A percentile compares a stretch with the other conserved stretches of the same genome.
Conservation (phyloP, 2,113 vertebrate species). For the Cavia porcellus region DNA sequence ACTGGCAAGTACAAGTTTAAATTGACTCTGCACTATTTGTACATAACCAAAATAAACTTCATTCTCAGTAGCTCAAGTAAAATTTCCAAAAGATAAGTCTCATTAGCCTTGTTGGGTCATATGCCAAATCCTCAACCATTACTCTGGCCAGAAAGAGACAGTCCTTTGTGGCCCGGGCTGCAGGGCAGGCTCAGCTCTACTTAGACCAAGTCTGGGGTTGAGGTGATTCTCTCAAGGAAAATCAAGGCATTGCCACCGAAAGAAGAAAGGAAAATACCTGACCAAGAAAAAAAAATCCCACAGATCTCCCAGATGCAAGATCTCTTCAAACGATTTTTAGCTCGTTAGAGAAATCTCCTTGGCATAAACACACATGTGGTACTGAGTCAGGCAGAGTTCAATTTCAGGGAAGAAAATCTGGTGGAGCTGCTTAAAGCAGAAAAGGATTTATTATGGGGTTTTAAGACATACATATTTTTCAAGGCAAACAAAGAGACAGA, state of each 20-base stretch:
- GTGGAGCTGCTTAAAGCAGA: slow-evolving; percentile 62
- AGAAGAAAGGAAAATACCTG: neutral
- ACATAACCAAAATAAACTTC: slow-evolving; percentile 28
- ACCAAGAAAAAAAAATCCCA: neutral
- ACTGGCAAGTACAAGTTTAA: slow-evolving; percentile 3
- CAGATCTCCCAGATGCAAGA: slow-evolving; percentile 30
- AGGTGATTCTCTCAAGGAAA: neutral
- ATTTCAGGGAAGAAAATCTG: slow-evolving; percentile 64
- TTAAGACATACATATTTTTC: slow-evolving; percentile 76
- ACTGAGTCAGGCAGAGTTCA: slow-evolving; percentile 47
- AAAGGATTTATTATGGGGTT: slow-evolving; percentile 77
- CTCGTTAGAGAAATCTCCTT: slow-evolving; percentile 61
- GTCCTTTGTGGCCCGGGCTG: neutral
- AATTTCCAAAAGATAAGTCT: slow-evolving; percentile 26
- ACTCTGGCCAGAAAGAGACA: neutral
- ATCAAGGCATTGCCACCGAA: neutral
- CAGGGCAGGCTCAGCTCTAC: neutral
- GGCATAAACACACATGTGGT: slow-evolving; percentile 25
- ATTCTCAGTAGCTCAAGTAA: slow-evolving; percentile 47
- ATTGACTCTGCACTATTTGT: neutral
- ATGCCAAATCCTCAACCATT: neutral
- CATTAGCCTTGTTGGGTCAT: neutral
- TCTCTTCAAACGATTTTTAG: slow-evolving; percentile 66
- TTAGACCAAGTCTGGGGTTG: neutral
- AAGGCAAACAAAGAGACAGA: slow-evolving; percentile 74